phyloP scores from a whole-genome alignment of 1,140 invertebrate genomes.

The Daktulosphaira vitifoliae region DNA sequence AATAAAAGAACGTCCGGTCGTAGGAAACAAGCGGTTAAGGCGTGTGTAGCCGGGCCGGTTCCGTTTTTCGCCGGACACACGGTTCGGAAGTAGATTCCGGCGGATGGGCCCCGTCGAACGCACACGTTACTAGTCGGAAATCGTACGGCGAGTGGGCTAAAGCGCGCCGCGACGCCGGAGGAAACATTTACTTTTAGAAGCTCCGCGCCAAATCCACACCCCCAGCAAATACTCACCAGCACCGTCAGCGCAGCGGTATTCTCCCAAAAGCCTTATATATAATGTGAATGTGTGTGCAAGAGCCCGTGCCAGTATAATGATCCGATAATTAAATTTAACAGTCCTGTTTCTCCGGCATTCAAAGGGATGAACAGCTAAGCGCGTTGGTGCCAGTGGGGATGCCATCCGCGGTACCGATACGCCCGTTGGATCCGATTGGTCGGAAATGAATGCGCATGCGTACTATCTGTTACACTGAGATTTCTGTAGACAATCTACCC shows the following conservation, averaged over 20 bases:
- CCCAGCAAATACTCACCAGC: too few relatives aligned
- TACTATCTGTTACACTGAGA: background rate
- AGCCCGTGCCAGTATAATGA: conserved; percentile 18
- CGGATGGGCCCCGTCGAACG: background rate
- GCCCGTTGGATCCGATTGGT: conserved; percentile 30
- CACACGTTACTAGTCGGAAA: background rate
- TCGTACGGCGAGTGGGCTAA: background rate
- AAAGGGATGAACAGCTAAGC: background rate
- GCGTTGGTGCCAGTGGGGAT: background rate
- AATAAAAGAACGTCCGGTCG: too few relatives aligned
- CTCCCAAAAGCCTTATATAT: too few relatives aligned
- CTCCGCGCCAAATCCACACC: too few relatives aligned
- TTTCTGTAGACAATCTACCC: conserved; percentile 2
- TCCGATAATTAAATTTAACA: conserved; percentile 31
- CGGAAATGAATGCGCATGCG: conserved; percentile 20
- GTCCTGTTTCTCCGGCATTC: background rate
- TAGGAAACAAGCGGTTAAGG: background rate
- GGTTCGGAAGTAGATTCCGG: conserved; percentile 20
- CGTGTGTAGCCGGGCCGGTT: background rate
- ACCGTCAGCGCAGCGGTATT: too few relatives aligned
- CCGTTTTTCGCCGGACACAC: conserved; percentile 26
- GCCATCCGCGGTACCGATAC: conserved; percentile 10
- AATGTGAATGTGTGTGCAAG: background rate
- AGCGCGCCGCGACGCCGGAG: background rate
- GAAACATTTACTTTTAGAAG: too few relatives aligned